phyloP scores from a whole-genome alignment of 2,113 vertebrate species.

The Hystrix cristata region DNA sequence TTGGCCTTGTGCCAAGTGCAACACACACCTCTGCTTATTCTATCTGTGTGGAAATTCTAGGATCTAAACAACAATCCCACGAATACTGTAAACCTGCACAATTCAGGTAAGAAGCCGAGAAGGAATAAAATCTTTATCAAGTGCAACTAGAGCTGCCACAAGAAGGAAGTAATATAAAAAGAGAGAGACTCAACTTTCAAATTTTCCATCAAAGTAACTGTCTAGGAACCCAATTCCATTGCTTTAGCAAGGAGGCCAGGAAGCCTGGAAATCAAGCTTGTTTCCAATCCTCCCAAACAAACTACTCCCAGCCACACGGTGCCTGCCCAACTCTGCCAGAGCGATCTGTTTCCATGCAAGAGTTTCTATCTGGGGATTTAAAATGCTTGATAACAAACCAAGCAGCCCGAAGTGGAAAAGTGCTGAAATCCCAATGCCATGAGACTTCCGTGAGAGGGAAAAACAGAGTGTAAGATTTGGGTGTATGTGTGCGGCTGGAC shows the following conservation, averaged over 20 bases:
- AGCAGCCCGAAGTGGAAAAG: conserved; percentile 12
- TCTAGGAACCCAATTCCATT: conserved; percentile 12
- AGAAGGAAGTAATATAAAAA: background rate
- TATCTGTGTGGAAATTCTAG: background rate
- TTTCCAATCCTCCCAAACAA: conserved; percentile 21
- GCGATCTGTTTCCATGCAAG: conserved; percentile 20
- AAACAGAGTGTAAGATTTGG: background rate
- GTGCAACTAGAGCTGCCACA: background rate
- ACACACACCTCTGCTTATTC: background rate
- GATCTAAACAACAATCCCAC: background rate
- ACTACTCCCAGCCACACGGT: background rate
- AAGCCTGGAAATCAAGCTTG: background rate
- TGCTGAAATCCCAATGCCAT: background rate
- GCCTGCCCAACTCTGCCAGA: background rate
- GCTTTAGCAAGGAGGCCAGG: background rate
- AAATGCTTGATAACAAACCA: background rate
- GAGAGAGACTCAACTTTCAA: background rate
- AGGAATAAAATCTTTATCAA: conserved; percentile 9
- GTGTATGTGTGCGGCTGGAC: no score
- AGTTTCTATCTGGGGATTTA: background rate
- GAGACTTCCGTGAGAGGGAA: background rate
- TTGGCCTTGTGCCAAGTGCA: background rate
- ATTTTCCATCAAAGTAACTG: background rate
- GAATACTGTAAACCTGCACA: background rate
- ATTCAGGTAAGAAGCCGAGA: background rate